These are phyloP conservation scores for Gnathonemus longibarbis DNA, from an alignment of 2,113 vertebrate genomes.

Conservation along the genomic window DNA sequence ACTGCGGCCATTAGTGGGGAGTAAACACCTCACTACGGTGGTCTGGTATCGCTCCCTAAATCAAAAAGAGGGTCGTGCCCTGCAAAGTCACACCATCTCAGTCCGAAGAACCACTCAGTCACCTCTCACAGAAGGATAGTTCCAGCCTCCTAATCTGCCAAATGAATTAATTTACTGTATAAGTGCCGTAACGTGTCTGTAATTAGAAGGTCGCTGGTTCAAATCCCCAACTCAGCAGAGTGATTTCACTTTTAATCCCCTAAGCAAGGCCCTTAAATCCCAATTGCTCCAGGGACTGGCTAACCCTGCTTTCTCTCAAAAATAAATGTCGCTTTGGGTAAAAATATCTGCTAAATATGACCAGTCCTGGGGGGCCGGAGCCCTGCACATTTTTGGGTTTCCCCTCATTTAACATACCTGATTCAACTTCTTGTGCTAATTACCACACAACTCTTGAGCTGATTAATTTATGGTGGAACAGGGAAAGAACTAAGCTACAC, in stretches of 20 bases:
- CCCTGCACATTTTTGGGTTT: no score
- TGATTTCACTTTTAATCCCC: background rate
- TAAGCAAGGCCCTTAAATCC: background rate
- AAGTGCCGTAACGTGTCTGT: background rate
- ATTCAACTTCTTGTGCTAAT: no score
- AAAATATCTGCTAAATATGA: background rate
- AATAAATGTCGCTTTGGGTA: background rate
- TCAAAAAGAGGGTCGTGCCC: background rate
- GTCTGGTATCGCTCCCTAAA: background rate
- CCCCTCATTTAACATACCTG: no score
- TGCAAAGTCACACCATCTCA: background rate
- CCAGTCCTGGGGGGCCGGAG: no score
- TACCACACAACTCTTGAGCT: no score
- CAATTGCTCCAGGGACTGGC: background rate
- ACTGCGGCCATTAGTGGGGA: background rate
- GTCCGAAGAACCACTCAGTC: no score
- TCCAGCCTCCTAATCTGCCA: background rate
- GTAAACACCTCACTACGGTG: background rate
- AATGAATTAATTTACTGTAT: background rate
- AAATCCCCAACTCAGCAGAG: background rate
- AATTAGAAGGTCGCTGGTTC: background rate
- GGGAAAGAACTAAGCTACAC: no score
- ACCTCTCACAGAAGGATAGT: background rate
- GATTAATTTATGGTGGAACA: no score
- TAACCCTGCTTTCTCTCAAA: background rate